Conservation (phyloP, 1,140 invertebrate species). For the Diorhabda sublineata region DNA sequence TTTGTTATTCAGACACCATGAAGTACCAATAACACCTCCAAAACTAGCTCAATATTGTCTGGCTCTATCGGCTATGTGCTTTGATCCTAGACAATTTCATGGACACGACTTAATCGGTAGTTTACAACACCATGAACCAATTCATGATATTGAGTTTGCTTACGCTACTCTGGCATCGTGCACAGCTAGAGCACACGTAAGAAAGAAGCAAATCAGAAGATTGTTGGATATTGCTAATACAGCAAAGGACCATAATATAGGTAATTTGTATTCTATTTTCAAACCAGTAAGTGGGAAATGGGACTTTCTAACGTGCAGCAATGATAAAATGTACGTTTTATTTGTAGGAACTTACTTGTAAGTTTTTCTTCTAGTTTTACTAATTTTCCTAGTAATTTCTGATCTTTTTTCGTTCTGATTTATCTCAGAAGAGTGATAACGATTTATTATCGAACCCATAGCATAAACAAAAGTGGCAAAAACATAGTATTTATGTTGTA, state of each 20-base stretch:
- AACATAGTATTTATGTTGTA: constrained; percentile 39
- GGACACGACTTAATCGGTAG: constrained; percentile 67
- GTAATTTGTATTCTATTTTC: constrained; percentile 44
- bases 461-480: too few relatives aligned
- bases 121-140: constrained; percentile 53
- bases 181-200: constrained; percentile 72
- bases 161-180: constrained; percentile 66
- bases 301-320: too few relatives aligned
- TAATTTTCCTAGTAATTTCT: too few relatives aligned
- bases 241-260: constrained; percentile 70
- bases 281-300: too few relatives aligned
- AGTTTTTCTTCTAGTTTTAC: too few relatives aligned
- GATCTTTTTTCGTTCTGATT: too few relatives aligned
- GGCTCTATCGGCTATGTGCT: constrained; percentile 71
- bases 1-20: constrained; percentile 55
- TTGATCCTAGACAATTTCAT: constrained; percentile 76
- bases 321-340: too few relatives aligned
- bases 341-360: too few relatives aligned
- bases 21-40: constrained; percentile 67
- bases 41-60: constrained; percentile 70
- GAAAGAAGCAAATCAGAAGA: constrained; percentile 71
- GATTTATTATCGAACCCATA: too few relatives aligned
- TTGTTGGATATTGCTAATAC: constrained; percentile 72
- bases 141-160: constrained; percentile 65
- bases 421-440: too few relatives aligned